Evolutionary conservation across 2,888 invertebrate species (phyloP).

Genomic region (Pheosia tremula): DNA sequence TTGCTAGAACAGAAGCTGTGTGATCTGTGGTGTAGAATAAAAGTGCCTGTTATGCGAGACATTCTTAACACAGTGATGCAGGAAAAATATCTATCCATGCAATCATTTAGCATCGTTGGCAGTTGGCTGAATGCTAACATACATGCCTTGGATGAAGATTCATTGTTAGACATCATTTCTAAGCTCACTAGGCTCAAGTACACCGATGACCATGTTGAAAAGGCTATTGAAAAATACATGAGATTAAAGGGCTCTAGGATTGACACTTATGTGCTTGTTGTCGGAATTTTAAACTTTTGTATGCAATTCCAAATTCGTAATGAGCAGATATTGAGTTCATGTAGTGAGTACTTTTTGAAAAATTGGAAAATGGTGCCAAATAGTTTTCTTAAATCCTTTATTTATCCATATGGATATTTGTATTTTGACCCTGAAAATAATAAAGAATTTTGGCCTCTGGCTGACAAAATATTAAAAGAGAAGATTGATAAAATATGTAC

Average conservation of each 20-base stretch:
- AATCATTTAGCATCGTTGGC: slow-evolving; percentile 68
- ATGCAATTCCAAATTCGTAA: slow-evolving; percentile 84
- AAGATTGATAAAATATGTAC: slow-evolving; percentile 84
- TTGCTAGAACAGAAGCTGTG: slow-evolving; percentile 85
- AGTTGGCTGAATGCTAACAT: slow-evolving; percentile 86
- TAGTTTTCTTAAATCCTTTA: slow-evolving; percentile 81
- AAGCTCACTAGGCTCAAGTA: slow-evolving; percentile 83
- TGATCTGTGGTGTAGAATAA: slow-evolving; percentile 83
- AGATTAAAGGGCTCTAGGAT: slow-evolving; percentile 78
- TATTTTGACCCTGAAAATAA: slow-evolving; percentile 80
- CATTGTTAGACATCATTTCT: slow-evolving; percentile 80
- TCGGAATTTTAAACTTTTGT: slow-evolving; percentile 86
- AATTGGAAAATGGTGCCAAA: slow-evolving; percentile 76
- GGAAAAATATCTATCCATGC: slow-evolving; percentile 69
- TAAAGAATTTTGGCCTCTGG: slow-evolving; percentile 81
- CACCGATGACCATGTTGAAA: slow-evolving; percentile 82
- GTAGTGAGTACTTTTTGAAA: slow-evolving; percentile 82
- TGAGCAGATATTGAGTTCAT: slow-evolving; percentile 81
- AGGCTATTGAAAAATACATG: slow-evolving; percentile 86
- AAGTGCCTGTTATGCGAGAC: slow-evolving; percentile 71
- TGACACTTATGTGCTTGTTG: slow-evolving; percentile 82
- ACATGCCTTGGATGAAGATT: slow-evolving; percentile 84
- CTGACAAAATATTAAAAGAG: slow-evolving; percentile 80
- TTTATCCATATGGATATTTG: slow-evolving; percentile 86
- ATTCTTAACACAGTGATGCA: slow-evolving; percentile 72